A percentile compares a stretch with the other conserved stretches of the same genome.
phyloP scores from a whole-genome alignment of 2,113 vertebrate species.

The Tyto alba region DNA sequence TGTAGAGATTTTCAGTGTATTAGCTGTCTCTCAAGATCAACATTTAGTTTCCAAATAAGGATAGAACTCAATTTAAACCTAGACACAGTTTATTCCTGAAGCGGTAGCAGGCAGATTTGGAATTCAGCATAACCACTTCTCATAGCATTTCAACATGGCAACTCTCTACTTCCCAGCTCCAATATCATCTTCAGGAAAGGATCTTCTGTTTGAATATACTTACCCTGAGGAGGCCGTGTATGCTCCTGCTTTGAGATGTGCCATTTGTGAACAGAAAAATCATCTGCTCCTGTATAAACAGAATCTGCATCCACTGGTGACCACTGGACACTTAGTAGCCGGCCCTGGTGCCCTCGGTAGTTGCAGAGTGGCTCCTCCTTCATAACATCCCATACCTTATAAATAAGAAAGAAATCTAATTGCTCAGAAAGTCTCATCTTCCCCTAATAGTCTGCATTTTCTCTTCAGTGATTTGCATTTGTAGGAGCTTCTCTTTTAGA shows the following conservation, averaged over 20 bases:
- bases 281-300: conserved; percentile 92
- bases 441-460: background rate
- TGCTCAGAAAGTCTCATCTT: background rate
- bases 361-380: conserved; percentile 86
- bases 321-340: conserved; percentile 89
- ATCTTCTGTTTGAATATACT: background rate
- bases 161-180: background rate
- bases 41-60: background rate
- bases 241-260: conserved; percentile 84
- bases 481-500: background rate
- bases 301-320: conserved; percentile 86
- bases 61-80: background rate
- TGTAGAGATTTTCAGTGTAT: background rate
- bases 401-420: background rate
- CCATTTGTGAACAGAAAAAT: conserved; percentile 94
- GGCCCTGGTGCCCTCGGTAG: conserved; percentile 88
- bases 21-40: background rate
- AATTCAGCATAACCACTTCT: background rate
- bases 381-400: conserved; percentile 91
- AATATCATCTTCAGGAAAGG: background rate
- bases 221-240: conserved; percentile 87
- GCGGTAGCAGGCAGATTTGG: background rate
- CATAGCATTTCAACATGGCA: background rate
- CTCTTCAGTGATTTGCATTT: background rate
- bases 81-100: background rate